Conservation (phyloP, 2,888 invertebrate species). For the Orgyia antiqua region DNA sequence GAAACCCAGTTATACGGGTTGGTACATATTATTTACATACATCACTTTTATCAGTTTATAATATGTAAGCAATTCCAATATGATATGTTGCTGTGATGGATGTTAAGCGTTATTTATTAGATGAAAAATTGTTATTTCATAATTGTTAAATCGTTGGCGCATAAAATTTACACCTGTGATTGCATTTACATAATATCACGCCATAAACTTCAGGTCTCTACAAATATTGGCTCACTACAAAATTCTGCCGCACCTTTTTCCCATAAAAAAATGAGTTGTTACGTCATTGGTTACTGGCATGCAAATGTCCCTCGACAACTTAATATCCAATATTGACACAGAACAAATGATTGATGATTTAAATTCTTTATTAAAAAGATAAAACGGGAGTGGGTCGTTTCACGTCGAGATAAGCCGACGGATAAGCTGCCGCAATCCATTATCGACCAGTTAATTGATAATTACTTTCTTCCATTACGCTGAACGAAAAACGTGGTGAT, state of each 20-base stretch:
- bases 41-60: not conserved
- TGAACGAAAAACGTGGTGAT: constrained; percentile 73
- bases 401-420: constrained; percentile 62
- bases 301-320: constrained; percentile 19
- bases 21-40: not conserved
- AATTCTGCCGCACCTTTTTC: too few relatives aligned
- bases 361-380: constrained; percentile 58
- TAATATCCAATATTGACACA: constrained; percentile 30
- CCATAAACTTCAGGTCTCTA: constrained; percentile 44
- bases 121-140: constrained; percentile 69
- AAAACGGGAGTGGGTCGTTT: constrained; percentile 53
- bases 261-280: constrained; percentile 5
- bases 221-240: constrained; percentile 33
- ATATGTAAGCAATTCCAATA: not conserved
- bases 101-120: constrained; percentile 66
- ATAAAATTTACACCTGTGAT: constrained; percentile 78
- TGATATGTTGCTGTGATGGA: constrained; percentile 30
- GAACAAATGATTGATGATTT: constrained; percentile 50
- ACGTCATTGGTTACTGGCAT: constrained; percentile 13
- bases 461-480: constrained; percentile 76
- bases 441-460: constrained; percentile 76
- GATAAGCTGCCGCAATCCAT: constrained; percentile 74
- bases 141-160: constrained; percentile 63
- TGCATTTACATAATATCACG: constrained; percentile 75
- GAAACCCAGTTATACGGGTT: too few relatives aligned